phyloP scores from a whole-genome alignment of 2,113 vertebrate genomes.

The Phylloscopus trochiloides region DNA sequence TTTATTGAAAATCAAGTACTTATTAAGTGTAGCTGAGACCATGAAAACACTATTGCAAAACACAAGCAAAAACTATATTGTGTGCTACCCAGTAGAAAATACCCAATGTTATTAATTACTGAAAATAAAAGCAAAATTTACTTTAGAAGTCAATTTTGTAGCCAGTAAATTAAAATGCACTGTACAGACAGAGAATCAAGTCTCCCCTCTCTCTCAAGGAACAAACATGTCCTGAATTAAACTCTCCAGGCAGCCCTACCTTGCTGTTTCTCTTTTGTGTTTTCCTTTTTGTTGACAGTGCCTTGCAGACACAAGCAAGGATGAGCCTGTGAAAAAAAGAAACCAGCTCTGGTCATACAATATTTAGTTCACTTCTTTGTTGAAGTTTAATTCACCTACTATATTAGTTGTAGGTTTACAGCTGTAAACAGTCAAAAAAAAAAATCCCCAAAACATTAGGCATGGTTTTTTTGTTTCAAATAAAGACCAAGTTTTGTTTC shows the following conservation, averaged over 20 bases:
- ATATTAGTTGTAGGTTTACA: neutral
- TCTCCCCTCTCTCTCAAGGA: neutral
- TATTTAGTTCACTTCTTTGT: neutral
- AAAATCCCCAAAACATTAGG: neutral
- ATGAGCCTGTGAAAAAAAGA: conserved; percentile 62
- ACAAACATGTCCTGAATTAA: neutral
- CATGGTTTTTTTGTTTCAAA: neutral
- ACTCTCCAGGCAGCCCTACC: conserved; percentile 48
- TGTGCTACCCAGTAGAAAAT: neutral
- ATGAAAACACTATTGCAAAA: neutral
- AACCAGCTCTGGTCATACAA: neutral
- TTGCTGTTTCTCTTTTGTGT: neutral
- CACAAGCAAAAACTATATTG: neutral
- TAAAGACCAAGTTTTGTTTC: neutral
- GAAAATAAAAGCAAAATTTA: neutral
- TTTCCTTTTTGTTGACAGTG: conserved; percentile 16
- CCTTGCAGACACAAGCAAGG: conserved; percentile 75
- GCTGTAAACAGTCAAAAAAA: neutral
- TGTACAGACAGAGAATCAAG: neutral
- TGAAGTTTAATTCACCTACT: neutral
- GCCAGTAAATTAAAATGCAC: neutral
- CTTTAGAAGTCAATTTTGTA: neutral
- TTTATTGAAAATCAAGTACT: neutral
- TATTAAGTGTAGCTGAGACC: neutral
- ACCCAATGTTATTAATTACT: neutral